Evolutionary conservation across 37 sponge, comb jelly and placozoan species (phyloP).

Genomic region (Haliclona indistincta): DNA sequence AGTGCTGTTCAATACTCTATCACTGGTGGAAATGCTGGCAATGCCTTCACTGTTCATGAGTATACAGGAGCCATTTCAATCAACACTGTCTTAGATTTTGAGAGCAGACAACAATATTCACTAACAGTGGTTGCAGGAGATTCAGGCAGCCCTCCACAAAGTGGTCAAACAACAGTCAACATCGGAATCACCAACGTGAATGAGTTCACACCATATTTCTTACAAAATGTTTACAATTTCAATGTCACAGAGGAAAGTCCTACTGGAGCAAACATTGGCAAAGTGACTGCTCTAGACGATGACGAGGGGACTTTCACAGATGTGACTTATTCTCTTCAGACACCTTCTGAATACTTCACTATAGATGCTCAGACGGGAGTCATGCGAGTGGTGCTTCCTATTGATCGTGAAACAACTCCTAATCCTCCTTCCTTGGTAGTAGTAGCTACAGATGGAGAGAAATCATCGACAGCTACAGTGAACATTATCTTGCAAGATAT

Average conservation of each 20-base stretch:
- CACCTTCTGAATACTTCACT: constrained; percentile 20
- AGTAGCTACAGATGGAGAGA: constrained; percentile 2
- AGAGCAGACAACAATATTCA: constrained; percentile 22
- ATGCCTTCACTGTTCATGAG: constrained; percentile 58
- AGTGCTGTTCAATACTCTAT: constrained; percentile 21
- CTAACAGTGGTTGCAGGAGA: constrained; percentile 68
- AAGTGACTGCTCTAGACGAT: constrained; percentile 45
- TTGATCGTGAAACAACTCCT: constrained; percentile 43
- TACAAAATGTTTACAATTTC: constrained; percentile 13
- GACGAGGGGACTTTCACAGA: constrained; percentile 37
- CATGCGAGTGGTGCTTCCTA: neutral
- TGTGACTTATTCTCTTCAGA: constrained; percentile 27
- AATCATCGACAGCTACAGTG: constrained; percentile 22
- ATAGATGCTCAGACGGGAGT: constrained; percentile 35
- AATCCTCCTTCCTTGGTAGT: neutral
- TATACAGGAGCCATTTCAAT: constrained; percentile 54
- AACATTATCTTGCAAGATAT: constrained; percentile 41
- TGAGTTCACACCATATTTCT: constrained; percentile 56
- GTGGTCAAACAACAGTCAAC: constrained; percentile 2
- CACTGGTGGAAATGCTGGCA: constrained; percentile 30
- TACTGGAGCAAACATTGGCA: constrained; percentile 1
- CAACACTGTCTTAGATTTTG: constrained; percentile 45
- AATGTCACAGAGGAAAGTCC: constrained; percentile 35
- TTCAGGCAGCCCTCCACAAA: constrained; percentile 41
- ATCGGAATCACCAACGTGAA: constrained; percentile 53